These are phyloP conservation scores for Progne subis DNA, from an alignment of 2,113 vertebrate genomes.

Conservation along the genomic window DNA sequence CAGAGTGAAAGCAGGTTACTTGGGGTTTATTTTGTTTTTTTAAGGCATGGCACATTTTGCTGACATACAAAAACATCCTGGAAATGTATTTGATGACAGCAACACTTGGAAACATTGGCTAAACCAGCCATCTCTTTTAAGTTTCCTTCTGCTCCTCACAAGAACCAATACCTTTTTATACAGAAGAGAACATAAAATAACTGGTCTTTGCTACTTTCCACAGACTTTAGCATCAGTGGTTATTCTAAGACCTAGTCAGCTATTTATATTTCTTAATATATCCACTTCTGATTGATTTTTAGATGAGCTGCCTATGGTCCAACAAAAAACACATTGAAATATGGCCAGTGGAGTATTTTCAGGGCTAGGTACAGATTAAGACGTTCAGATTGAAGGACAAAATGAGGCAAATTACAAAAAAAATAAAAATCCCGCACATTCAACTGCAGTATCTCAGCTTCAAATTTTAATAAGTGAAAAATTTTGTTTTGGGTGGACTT, in stretches of 20 bases:
- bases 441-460: not conserved
- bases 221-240: not conserved
- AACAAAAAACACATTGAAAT: not conserved
- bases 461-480: not conserved
- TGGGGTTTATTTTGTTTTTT: not conserved
- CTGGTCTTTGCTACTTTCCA: not conserved
- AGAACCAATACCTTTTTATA: not conserved
- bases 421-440: not conserved
- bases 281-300: not conserved
- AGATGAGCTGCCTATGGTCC: not conserved
- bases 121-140: not conserved
- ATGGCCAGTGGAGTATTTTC: not conserved
- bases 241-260: not conserved
- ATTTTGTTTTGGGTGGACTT: not conserved
- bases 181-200: not conserved
- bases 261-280: not conserved
- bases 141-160: not conserved
- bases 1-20: not conserved
- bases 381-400: not conserved
- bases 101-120: not conserved
- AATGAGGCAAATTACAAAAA: fast-evolving
- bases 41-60: not conserved
- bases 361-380: not conserved
- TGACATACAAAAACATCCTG: not conserved
- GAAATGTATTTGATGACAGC: not conserved